Base-by-base conservation (phyloP, 2,888 invertebrate species). In the Sycophila texana region DNA sequence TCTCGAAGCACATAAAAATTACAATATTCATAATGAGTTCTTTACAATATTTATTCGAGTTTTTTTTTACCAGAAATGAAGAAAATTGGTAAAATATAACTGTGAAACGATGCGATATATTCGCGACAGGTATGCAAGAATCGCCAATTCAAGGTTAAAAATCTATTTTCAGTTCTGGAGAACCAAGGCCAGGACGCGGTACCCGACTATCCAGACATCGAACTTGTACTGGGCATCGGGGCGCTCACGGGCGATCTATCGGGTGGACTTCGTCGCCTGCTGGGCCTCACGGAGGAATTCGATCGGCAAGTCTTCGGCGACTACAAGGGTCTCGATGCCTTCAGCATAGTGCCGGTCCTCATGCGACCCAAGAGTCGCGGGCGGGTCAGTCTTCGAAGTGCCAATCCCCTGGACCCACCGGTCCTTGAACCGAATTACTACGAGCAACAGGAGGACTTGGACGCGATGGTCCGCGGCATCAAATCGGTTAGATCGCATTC, bases 371-470 rank as follows among this genome's bases (percentile, higher is more conserved):
- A 93, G 77, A 96, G 96, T 84, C 92, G 94, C 20, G 96, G 96
- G 0, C 92, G 95, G 65, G 92, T 96, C 66, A 92, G 91, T 20
- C 91, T 99, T 70, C 93, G 93, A 78, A 95, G 95, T 74, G 90
- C 92, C 0, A 94, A 96, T 91, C 96, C 97, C 0, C 91, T 93
- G 30, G 94, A 95, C 73, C 94, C 94, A 90, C 98, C 98, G 0
- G 91, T 93, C 74, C 94, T 98, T 86, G 92, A 96, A 68, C 94
- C 96, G 0, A 97, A 98, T 91, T 98, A 97, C 90, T 95, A 97
- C 87, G 91, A 94, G 74, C 91, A 95, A 85, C 92, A 93, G 4
- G 92, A 93, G 47, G 98, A 98, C 88, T 86, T 96, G n/a, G 90
- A 91, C 22, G 93, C 94, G 5, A 92, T 97, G 91, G 92, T 95